A percentile compares a stretch with the other conserved stretches of the same genome.
These are phyloP conservation scores for Apostichopus leukothele DNA, from an alignment of 53 echinoderm and acorn worm species.

Conservation along the genomic window DNA sequence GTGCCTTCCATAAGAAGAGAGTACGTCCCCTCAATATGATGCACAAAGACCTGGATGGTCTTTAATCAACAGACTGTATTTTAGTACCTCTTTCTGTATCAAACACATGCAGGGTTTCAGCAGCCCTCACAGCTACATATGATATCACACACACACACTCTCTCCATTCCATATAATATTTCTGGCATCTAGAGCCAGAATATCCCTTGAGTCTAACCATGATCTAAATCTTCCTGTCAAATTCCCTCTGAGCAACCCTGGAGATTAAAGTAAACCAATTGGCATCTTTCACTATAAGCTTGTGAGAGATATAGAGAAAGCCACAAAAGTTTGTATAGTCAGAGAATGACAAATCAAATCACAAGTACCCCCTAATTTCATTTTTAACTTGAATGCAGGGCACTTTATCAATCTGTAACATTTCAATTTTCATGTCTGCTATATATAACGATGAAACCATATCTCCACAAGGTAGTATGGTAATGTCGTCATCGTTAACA, in stretches of 20 bases:
- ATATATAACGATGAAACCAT: too few species aligned
- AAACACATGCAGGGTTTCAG: too few species aligned
- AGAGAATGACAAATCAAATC: neutral
- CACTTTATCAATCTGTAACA: neutral
- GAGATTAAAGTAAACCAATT: neutral
- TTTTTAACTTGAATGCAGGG: neutral
- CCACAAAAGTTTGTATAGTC: neutral
- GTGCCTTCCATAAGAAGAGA: too few species aligned
- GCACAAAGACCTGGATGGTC: too few species aligned
- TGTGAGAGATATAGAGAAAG: neutral
- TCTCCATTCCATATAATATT: neutral
- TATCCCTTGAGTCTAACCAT: neutral
- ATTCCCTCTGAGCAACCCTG: slow-evolving; percentile 9
- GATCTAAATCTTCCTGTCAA: slow-evolving; percentile 26
- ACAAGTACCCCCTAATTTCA: neutral
- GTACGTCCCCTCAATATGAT: too few species aligned
- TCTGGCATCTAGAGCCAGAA: slow-evolving; percentile 15
- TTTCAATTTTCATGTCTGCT: neutral
- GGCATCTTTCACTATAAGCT: neutral
- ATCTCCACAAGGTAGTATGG: too few species aligned
- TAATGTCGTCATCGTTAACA: too few species aligned
- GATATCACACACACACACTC: too few species aligned
- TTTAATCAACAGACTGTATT: too few species aligned
- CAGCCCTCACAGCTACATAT: too few species aligned
- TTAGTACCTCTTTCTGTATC: too few species aligned